Base-by-base conservation (phyloP, 2,888 invertebrate species). In the Eristalinus aeneus region DNA sequence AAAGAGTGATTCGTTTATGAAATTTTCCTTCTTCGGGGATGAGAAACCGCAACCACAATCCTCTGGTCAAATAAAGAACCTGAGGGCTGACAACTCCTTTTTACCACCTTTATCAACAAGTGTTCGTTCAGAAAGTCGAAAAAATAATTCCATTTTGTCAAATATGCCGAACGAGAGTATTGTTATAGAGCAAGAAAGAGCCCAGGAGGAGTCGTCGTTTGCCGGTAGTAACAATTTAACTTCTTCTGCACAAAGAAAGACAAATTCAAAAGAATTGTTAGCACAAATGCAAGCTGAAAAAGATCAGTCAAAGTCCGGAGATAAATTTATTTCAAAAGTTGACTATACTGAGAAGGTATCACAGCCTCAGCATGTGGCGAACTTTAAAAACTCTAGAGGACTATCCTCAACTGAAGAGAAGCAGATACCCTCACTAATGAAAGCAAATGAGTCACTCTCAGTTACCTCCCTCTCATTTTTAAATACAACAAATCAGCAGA, bases 101-200 rank as follows among this genome's bases (percentile, higher is more conserved):
- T 20, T 83, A 54, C 27, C 71, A 5, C 76, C 87, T 9, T 39
- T 77, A 9, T 79, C 73, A 32, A 31, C 20, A 12, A 39, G 9
- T 27, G 27, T 31, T n/a, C 12, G n/a, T 10, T 11, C 23, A n/a
- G 39, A 60, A 6, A 60, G 46, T 36, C 27, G 10, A 46, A 32
- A 31, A 6, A 39, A 71, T 11, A 20, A 71, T 6, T 61, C 71
- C 0, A 60, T 71, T 23, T 5, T 60, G 60, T 31, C 46, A 6
- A 56, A 61, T 31, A 27, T 60, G 22, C 23, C 46, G 6, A 46
- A 46, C 46, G 46, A 46, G 31, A 61, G 27, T 2, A 22, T 53
- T 9, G 23, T 2, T 5, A 2, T 9, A 11, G 20, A 36, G 34
- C 31, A 32, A 22, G 0, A 32, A 9, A 54, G 8, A 32, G 11